A percentile compares a stretch with the other conserved stretches of the same genome.
phyloP scores from a whole-genome alignment of 2,888 invertebrate species.

The Anthrax anthrax region DNA sequence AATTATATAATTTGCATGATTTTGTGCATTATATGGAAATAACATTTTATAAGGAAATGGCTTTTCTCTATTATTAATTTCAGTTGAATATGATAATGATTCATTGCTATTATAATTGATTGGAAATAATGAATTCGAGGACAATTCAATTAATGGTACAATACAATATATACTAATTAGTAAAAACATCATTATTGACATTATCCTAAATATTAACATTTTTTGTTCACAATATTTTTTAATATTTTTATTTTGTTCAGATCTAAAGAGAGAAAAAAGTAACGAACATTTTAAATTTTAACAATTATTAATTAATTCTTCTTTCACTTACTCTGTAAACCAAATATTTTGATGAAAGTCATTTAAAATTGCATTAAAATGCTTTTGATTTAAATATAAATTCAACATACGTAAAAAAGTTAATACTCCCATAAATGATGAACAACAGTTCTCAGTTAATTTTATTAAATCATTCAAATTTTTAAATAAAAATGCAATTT shows the following conservation, averaged over 20 bases:
- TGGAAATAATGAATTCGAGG: conserved; percentile 2
- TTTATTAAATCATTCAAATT: conserved; percentile 27
- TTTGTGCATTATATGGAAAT: conserved; percentile 32
- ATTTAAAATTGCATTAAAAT: conserved; percentile 22
- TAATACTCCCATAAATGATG: conserved; percentile 30
- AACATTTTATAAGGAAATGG: conserved; percentile 35
- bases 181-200: conserved; percentile 24
- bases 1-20: conserved; percentile 21
- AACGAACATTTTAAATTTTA: too few species aligned
- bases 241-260: conserved; percentile 13
- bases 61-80: conserved; percentile 13
- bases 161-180: conserved; percentile 30
- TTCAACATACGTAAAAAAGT: conserved; percentile 30
- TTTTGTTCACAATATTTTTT: conserved; percentile 20
- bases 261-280: neutral
- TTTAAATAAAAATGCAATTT: conserved; percentile 23
- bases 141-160: conserved; percentile 25
- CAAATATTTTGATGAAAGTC: conserved; percentile 27
- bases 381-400: conserved; percentile 21
- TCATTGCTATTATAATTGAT: too few species aligned
- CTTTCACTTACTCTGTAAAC: conserved; percentile 24
- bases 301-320: too few species aligned
- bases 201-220: conserved; percentile 24
- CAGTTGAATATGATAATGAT: too few species aligned
- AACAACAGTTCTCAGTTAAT: conserved; percentile 31